Base-by-base conservation (phyloP, 2,797 vertebrate species). In the Hephaestus fuliginosus region DNA sequence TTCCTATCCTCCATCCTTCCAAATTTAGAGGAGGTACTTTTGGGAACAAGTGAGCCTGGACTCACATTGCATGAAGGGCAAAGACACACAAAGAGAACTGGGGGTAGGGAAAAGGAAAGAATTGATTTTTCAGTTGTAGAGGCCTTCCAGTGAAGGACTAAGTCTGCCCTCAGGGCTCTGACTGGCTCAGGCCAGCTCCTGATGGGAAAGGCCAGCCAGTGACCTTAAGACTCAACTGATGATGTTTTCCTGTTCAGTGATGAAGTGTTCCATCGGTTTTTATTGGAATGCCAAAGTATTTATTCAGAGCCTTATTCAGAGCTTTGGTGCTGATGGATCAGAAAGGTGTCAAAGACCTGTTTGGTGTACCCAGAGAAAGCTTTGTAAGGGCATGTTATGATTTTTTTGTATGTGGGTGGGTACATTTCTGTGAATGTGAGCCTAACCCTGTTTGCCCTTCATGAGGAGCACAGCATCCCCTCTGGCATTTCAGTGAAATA, bases 51-150 rank as follows among this genome's bases (percentile, higher is more conserved):
- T 70, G 80, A 85, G 76, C 63, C 41, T 72, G 74, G 79, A 49
- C 78, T 82, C 81, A 49, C 71, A 80, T 70, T 70, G 88, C 86
- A 81, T 92, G 92, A 93, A 95, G 91, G 93, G 89, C 91, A 86
- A 66, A 89, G 66, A 75, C 28, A 53, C 80, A 81, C 84, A 88
- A 77, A 85, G 70, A 70, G 78, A 71, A 17, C 1, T 3, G 74
- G 63, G 75, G 62, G 53, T 60, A 57, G 73, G 85, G 75, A 60
- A 72, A 81, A 83, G 88, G 91, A 86, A 75, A 91, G 51, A 90
- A 95, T 92, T 86, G 93, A 94, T 95, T 95, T 95, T 92, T 83
- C 85, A 79, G 88, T 86, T 22, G 49, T 71, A 86, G 82, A 89
- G 85, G 70, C 83, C 69, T 15, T 81, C 82, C 86, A 83, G 61